Base-by-base conservation (phyloP, 2,797 vertebrate genomes). In the Pogonophryne albipinna region DNA sequence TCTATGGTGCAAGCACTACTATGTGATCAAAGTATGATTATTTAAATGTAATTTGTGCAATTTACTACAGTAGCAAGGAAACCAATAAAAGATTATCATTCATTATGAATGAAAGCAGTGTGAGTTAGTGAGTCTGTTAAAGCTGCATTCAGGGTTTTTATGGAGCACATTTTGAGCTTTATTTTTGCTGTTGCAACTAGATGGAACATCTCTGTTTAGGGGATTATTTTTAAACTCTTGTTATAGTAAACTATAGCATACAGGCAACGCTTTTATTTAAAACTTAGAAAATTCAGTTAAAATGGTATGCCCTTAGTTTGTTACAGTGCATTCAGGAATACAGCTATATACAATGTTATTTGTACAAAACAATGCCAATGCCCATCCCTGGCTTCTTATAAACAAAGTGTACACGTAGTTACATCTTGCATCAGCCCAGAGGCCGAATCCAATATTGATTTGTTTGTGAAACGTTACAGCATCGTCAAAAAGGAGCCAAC, bases 341-440 rank as follows among this genome's bases (percentile, higher is more conserved):
- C 77, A 94, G 64, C 67, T 94, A 93, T 95, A 80, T 93, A 94
- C 93, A 94, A 83, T 88, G 82, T 87, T 87, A 88, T 92, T 91
- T 91, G 70, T 95, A 95, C 85, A 95, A 95, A 94, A 91, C 84
- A 78, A 86, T 76, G 68, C 68, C 83, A 85, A 86, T 80, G 83
- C 71, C 89, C 83, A 62, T 91, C 70, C 76, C 79, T 78, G 85
- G 90, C 83, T 78, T 89, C 80, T 87, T 91, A 93, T 93, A 85
- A 93, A 95, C 92, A 93, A 87, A 91, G 80, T 93, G 85, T 95
- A 93, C 93, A 94, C 89, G 88, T 93, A 92, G 89, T 87, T 90
- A 85, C 87, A 89, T 91, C 89, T 91, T 92, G 90, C 90, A 84
- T 85, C 87, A 87, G 88, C 86, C 55, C 80, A 74, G 70, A 87